Evolutionary conservation across 2,888 invertebrate genomes (phyloP), one percentile per base, ranked within the genome.

Genomic region (Anticlea derivata): DNA sequence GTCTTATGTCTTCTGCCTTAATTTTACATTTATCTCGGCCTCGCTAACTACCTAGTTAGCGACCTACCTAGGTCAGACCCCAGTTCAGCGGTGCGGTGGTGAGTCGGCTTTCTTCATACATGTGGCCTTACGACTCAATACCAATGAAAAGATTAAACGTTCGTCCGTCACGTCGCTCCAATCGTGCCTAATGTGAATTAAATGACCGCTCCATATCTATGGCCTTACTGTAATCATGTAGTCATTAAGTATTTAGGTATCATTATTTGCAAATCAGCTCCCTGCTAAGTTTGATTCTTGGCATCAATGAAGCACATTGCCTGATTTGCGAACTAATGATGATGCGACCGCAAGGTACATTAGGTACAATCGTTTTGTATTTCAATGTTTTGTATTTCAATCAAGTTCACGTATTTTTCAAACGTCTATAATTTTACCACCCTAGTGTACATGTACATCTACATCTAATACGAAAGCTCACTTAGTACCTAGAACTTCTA

Each of bases 81-180:
- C 29, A 5, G 29, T 10, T n/a, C 12, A 3, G 17, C 11, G 7
- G 22, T 11, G 7, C n/a, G n/a, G n/a, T n/a, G n/a, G n/a, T n/a
- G n/a, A 12, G 10, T 23, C 35, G 7, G 49, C 20, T 35, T 46
- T 20, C 29, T 6, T 33, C 12, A 26, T 35, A 11, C 27, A 17
- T 33, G 27, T 10, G 7, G 22, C 27, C 31, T 34, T 33, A 41
- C 26, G 23, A 44, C 44, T 41, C 74, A 69, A 71, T 70, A 66
- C 73, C 74, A 79, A 77, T 79, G 75, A 73, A 80, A 77, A 79
- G 79, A 82, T 79, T 80, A 76, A 80, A 78, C 73, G 77, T 73
- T 70, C 67, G 72, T 70, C 70, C 57, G 59, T 53, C 52, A 60
- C 51, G 75, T 63, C 50, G 57, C 37, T 73, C 73, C 70, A 67